Evolutionary conservation across 2,797 vertebrate species (phyloP), one percentile per base, ranked within the genome.

Genomic region (Gymnoscopelus braueri): DNA sequence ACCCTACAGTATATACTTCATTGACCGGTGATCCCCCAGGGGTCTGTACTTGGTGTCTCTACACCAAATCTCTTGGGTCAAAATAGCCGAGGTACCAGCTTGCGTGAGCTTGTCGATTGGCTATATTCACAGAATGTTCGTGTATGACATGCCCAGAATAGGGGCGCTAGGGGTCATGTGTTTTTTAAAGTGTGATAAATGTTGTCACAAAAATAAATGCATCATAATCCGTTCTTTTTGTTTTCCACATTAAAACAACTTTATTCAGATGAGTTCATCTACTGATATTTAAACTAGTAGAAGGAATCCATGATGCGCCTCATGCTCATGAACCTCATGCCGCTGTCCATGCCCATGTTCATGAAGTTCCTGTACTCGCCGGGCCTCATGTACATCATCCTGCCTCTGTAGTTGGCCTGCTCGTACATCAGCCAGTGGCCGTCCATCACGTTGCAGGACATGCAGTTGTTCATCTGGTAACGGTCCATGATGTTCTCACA

Each of bases 311-410:
- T 51, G 60, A 63, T 51, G 12, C 60, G 60, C 48, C 7, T 63
- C 60, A 63, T 63, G 48, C 60, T 63, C 60, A 63, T 56, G 54
- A 56, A 56, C 54, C 54, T 56, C 54, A 56, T 56, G 54, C 54
- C 54, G 8, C 24, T 10, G 15, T 11, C 24, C 54, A 9, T 7
- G 54, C 54, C 24, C 54, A 56, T 56, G 19, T 29, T 23, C 7
- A 4, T 29, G 54, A 56, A 56, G 54, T 12, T 56, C 54, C 54
- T 56, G 54, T 56, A 56, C 54, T 56, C 54, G 8, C 54, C 54
- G 24, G 54, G 54, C 54, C 54, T 56, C 23, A 56, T 26, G 54
- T 56, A 56, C 54, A 56, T 56, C 54, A 0, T 0, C 19, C 24
- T 56, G 23, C 54, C 54, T 24, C 54, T 56, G 54, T 24, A 56